Evolutionary conservation across 2,113 vertebrate genomes (phyloP), one percentile per base, ranked within the genome.

Genomic region (Stictonetta naevosa): DNA sequence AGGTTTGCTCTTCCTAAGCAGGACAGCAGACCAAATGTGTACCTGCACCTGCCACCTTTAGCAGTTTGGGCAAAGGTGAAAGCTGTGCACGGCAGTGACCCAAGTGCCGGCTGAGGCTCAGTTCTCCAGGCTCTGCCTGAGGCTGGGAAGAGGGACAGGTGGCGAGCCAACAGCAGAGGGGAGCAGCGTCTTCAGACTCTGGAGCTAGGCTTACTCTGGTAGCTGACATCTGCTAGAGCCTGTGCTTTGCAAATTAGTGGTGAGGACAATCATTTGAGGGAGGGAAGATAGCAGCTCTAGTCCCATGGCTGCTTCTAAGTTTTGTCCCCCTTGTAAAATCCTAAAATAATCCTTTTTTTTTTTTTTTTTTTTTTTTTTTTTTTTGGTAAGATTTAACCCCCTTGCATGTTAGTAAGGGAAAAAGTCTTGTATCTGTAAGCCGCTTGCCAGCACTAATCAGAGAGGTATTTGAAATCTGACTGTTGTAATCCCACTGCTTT

Each of bases 401-500:
- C n/a, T 25, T 73, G 25, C 29, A n/a, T 26, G 13, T 42, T 22
- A 25, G 9, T 26, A 22, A 68, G 23, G 40, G 33, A 48, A 81
- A 50, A 87, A 79, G 21, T 14, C 55, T 80, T 77, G 28, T 36
- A 71, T 40, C 48, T 90, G 38, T 34, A 38, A 64, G 50, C 19
- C 38, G 84, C 23, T 42, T 83, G 42, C 53, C 59, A 77, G 11
- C 38, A 76, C 48, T 25, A 33, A 63, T 63, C 73, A 33, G 6
- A 78, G 75, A 67, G 44, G 38, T 52, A 12, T 73, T 77, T 88
- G 52, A 78, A 88, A 82, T 44, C 26, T 72, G 42, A 59, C 62
- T 76, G 79, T 50, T 68, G 26, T 40, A 71, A 62, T 92, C 91
- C 77, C 74, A 7, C 28, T 63, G n/a, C 52, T 90, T 66, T 84